Conservation (phyloP, 2,113 vertebrate species). For the Silurus asotus region DNA sequence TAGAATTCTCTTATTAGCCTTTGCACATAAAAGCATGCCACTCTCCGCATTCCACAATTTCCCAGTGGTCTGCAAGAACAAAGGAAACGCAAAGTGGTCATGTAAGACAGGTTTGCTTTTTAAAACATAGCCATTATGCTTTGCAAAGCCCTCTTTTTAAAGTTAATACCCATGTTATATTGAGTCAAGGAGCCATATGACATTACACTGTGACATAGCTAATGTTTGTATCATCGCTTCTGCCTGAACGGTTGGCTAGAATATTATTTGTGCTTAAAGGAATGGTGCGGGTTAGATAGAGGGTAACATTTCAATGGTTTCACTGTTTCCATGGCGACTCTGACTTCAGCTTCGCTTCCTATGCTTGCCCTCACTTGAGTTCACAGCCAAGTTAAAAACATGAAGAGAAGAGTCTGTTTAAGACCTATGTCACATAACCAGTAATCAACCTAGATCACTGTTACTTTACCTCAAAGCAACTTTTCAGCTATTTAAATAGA, state of each 20-base stretch:
- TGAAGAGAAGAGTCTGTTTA: slow-evolving; percentile 37
- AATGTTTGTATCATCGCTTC: slow-evolving; percentile 36
- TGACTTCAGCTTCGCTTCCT: slow-evolving; percentile 51
- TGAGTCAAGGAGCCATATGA: not conserved
- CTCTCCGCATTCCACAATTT: not conserved
- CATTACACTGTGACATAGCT: slow-evolving; percentile 39
- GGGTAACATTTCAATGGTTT: slow-evolving; percentile 55
- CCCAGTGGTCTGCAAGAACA: not conserved
- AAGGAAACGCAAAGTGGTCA: not conserved
- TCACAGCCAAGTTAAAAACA: slow-evolving; percentile 52
- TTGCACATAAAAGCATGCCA: slow-evolving; percentile 7
- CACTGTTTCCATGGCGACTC: slow-evolving; percentile 63
- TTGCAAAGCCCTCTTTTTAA: not conserved
- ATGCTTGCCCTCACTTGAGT: slow-evolving; percentile 46
- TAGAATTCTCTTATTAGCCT: slow-evolving; percentile 12
- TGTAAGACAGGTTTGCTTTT: not conserved
- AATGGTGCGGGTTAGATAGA: slow-evolving; percentile 43
- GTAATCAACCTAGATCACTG: slow-evolving; percentile 36
- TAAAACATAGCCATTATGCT: not conserved
- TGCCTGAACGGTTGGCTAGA: slow-evolving; percentile 36
- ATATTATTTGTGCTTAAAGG: slow-evolving; percentile 46
- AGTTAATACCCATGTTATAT: slow-evolving; percentile 5
- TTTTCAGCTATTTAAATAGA: slow-evolving; percentile 23
- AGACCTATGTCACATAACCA: slow-evolving; percentile 40
- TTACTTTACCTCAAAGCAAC: not conserved